Conservation (phyloP, 2,888 invertebrate genomes). For the Hirtodrosophila confusa region DNA sequence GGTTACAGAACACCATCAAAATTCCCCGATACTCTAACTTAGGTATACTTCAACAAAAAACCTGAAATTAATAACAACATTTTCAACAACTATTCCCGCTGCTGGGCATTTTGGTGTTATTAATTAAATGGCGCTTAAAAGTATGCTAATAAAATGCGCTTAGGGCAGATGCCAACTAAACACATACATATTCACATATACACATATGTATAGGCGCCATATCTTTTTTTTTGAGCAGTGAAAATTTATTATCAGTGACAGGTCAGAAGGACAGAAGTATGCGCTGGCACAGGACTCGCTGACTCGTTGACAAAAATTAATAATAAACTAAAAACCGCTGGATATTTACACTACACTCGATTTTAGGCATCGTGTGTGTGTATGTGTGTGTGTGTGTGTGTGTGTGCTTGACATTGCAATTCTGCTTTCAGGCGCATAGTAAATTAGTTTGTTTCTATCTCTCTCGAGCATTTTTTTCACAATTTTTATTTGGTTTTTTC, state of each 20-base stretch:
- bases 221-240: conserved; percentile 28
- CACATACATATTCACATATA: background rate
- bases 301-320: conserved; percentile 73
- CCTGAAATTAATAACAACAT: conserved; percentile 37
- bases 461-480: conserved; percentile 15
- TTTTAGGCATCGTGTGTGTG: conserved; percentile 21
- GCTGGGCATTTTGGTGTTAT: conserved; percentile 48
- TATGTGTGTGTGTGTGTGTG: conserved; percentile 10
- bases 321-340: conserved; percentile 79
- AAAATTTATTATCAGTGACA: conserved; percentile 77
- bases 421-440: conserved; percentile 47
- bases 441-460: conserved; percentile 64
- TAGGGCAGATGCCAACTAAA: conserved; percentile 34
- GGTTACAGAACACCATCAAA: too few species aligned
- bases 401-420: conserved; percentile 34
- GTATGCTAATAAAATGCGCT: conserved; percentile 49
- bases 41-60: conserved; percentile 1
- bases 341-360: conserved; percentile 76
- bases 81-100: conserved; percentile 25
- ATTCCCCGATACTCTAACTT: background rate
- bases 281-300: conserved; percentile 25
- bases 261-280: conserved; percentile 50
- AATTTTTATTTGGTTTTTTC: conserved; percentile 7
- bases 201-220: background rate
- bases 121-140: conserved; percentile 71